Percentiles rank a stretch among this genome's conserved stretches.
These are phyloP conservation scores for Ctena decussata DNA, from an alignment of 2,888 invertebrate species.

Conservation along the genomic window DNA sequence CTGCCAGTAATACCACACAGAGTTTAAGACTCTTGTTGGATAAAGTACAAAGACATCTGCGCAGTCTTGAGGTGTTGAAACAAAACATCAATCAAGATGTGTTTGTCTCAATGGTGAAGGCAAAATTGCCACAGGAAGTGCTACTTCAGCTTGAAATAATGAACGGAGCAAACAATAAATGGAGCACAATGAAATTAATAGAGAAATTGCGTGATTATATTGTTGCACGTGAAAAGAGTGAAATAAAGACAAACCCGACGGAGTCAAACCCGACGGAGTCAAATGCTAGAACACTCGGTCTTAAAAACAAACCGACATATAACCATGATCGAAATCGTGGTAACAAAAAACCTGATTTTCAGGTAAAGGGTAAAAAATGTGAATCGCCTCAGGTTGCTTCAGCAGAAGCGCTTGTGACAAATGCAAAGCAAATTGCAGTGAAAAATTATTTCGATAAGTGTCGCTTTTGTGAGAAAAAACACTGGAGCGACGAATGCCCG, in stretches of 20 bases:
- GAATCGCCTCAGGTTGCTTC: too few species aligned
- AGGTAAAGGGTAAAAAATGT: not conserved
- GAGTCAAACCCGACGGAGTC: too few species aligned
- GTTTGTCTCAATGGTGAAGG: conserved; percentile 35
- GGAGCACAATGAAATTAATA: too few species aligned
- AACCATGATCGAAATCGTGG: not conserved
- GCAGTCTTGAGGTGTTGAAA: conserved; percentile 36
- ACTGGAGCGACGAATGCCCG: too few species aligned
- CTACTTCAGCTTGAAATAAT: conserved; percentile 21
- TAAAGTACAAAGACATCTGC: conserved; percentile 28
- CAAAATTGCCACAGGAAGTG: conserved; percentile 35
- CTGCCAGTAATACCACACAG: conserved; percentile 18
- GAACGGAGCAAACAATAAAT: conserved; percentile 6
- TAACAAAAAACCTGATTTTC: not conserved
- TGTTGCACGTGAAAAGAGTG: conserved; percentile 33
- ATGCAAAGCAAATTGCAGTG: not conserved
- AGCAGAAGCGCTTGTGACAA: too few species aligned
- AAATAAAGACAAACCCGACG: too few species aligned
- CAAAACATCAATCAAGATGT: conserved; percentile 41
- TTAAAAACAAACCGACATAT: not conserved
- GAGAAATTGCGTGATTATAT: too few species aligned
- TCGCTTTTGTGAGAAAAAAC: too few species aligned
- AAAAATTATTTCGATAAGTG: too few species aligned
- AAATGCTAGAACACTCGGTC: too few species aligned
- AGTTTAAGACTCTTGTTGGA: conserved; percentile 38